Evolutionary conservation across 2,888 invertebrate genomes (phyloP).

Genomic region (Cantharis rufa): DNA sequence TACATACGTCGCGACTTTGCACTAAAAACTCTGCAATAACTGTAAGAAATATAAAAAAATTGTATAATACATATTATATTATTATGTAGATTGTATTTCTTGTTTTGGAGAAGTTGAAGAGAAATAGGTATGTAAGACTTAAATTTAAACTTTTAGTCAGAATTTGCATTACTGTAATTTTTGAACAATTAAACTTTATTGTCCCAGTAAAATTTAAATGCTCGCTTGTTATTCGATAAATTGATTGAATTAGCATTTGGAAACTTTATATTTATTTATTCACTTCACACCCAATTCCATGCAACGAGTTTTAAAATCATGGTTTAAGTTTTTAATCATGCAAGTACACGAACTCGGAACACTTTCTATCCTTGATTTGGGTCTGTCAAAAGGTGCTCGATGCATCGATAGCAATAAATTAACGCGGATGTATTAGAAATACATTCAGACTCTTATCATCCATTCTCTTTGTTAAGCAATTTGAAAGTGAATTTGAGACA

Average conservation of each 20-base stretch:
- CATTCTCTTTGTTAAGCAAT: not conserved
- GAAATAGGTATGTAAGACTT: too few species aligned
- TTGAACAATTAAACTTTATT: too few species aligned
- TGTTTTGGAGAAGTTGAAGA: too few species aligned
- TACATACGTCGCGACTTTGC: too few species aligned
- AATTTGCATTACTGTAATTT: too few species aligned
- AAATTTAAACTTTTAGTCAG: too few species aligned
- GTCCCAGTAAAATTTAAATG: not conserved
- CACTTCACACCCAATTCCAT: not conserved
- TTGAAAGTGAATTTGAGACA: not conserved
- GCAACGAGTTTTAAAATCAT: not conserved
- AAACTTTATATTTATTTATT: not conserved
- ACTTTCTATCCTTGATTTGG: not conserved
- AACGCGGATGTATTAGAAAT: not conserved
- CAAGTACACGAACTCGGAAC: not conserved
- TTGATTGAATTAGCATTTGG: not conserved
- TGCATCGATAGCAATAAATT: not conserved
- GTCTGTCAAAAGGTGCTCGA: not conserved
- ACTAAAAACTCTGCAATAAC: too few species aligned
- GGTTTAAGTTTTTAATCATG: not conserved
- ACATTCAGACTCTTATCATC: not conserved
- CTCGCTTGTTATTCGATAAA: not conserved
- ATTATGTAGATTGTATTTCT: too few species aligned
- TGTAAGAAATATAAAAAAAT: too few species aligned
- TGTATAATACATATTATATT: too few species aligned